phyloP scores from a whole-genome alignment of 92 coral and sea anemone genomes.

The Bergia puertoricense region DNA sequence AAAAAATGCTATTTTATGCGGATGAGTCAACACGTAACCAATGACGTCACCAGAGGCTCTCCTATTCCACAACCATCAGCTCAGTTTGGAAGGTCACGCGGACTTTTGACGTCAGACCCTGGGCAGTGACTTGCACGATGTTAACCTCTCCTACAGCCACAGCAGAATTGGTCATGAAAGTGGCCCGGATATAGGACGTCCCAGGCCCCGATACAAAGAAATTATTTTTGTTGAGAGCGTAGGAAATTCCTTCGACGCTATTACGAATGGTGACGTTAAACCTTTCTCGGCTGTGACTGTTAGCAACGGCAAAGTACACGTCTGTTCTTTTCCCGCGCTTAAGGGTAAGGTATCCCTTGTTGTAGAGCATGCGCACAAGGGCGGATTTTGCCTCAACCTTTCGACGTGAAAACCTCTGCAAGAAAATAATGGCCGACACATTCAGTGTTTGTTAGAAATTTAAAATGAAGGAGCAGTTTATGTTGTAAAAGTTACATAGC shows the following conservation, averaged over 20 bases:
- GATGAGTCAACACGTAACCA: too few relatives aligned
- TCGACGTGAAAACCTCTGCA: conserved; percentile 28
- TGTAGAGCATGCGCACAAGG: conserved; percentile 28
- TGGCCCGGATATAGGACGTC: not conserved
- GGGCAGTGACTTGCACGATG: conserved; percentile 6
- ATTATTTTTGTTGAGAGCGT: not conserved
- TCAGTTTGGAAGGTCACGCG: conserved; percentile 17
- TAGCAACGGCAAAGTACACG: conserved; percentile 11
- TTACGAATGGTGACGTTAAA: not conserved
- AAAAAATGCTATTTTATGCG: too few relatives aligned
- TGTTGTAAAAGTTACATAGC: not conserved
- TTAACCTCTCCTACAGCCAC: not conserved
- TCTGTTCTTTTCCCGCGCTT: not conserved
- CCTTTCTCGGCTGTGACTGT: not conserved
- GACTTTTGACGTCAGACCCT: not conserved
- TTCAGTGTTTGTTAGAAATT: not conserved
- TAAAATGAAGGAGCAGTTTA: not conserved
- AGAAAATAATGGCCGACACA: not conserved
- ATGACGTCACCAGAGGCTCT: too few relatives aligned
- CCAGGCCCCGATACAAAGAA: not conserved
- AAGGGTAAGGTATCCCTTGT: conserved; percentile 1
- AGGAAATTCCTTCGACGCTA: conserved; percentile 1
- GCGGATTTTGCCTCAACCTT: conserved; percentile 3
- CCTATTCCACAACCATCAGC: conserved; percentile 5
- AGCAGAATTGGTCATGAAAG: not conserved